Base-by-base conservation (phyloP, 2,888 invertebrate genomes). In the Ctenicera cuprea region DNA sequence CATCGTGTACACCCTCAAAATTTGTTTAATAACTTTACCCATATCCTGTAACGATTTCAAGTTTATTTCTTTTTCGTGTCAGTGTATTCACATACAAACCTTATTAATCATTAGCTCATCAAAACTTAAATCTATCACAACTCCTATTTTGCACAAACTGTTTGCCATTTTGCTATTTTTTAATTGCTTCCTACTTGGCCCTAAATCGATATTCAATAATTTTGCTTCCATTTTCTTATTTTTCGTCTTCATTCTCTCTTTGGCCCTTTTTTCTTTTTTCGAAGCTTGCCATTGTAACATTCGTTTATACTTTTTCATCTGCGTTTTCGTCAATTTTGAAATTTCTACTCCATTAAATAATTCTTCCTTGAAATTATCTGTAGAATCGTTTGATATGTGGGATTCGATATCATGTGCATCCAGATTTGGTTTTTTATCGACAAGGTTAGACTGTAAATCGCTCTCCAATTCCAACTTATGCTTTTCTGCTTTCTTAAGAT, bases 41-140 rank as follows among this genome's bases (percentile, higher is more conserved):
- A 97, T 90, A 85, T 97, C 97, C 88, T 90, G 82, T 30, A 54
- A 54, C 18, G 20, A 16, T 41, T 41, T 14, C 5, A 4, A 22
- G 20, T 50, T 50, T 7, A 50, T 20, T 11, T 18, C 3, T 2
- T 50, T 1, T 50, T 16, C 12, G 20, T 12, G 1, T 83, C 83
- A 71, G 65, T 52, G 16, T 9, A 59, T 73, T 38, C 18, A 1
- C 65, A 38, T 52, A 22, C 26, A 20, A 9, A 86, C 86, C 78
- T 87, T 87, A 76, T 86, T 94, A 76, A 91, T 93, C 98, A 99
- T 99, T 62, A 95, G 88, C 77, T 95, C 90, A 84, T 97, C 97
- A 86, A 97, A 98, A 83, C 96, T 95, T 83, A 97, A 91, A 85
- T 99, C 98, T 78, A 99, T 92, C 14, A 94, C 94, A 14, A 98